Conservation (phyloP, 2,888 invertebrate genomes). For the Calliphora vomitoria region DNA sequence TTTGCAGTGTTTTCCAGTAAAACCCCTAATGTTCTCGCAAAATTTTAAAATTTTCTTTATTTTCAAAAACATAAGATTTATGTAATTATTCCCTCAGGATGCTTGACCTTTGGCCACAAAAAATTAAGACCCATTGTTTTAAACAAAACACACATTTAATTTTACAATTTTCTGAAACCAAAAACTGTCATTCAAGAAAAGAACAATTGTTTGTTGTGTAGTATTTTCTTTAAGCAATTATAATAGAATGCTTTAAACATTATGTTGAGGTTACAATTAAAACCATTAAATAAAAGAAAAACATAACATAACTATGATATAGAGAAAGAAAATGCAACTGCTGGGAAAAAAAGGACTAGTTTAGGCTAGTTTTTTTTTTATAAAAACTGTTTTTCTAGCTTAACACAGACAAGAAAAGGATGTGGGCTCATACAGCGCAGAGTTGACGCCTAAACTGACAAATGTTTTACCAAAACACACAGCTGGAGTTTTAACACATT, state of each 20-base stretch:
- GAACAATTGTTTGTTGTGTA: conserved; percentile 43
- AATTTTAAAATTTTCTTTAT: conserved; percentile 19
- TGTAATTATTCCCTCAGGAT: conserved; percentile 38
- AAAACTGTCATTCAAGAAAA: conserved; percentile 38
- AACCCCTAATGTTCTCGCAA: background rate
- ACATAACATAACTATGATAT: background rate
- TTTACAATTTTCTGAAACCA: conserved; percentile 31
- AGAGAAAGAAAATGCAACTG: background rate
- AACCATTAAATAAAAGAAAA: conserved; percentile 4
- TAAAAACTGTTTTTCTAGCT: background rate
- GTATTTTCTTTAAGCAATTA: conserved; percentile 8
- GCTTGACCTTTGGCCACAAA: conserved; percentile 60
- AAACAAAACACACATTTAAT: background rate
- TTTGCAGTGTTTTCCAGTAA: background rate
- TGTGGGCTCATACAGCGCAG: conserved; percentile 71
- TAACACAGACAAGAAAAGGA: conserved; percentile 59
- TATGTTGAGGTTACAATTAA: conserved; percentile 53
- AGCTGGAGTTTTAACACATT: conserved; percentile 76
- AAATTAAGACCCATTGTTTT: conserved; percentile 45
- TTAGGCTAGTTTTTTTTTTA: background rate
- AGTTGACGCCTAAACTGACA: conserved; percentile 72
- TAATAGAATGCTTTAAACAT: background rate
- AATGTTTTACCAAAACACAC: conserved; percentile 74
- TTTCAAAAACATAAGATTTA: conserved; percentile 17
- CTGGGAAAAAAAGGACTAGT: conserved; percentile 32